Conservation (phyloP, 2,888 invertebrate genomes). For the Eremobia ochroleuca region DNA sequence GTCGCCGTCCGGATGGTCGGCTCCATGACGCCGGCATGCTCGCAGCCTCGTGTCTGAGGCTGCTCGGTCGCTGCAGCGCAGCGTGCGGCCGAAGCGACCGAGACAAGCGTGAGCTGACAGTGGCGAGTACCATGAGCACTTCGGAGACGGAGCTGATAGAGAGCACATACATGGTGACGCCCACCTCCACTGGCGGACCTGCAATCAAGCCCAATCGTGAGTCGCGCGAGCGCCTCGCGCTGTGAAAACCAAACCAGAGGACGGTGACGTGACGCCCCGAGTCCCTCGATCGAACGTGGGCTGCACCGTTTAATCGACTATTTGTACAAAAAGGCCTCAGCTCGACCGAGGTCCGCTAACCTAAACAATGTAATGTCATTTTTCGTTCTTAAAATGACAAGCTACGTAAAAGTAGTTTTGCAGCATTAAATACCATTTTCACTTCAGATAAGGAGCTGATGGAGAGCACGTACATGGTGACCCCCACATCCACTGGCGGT, state of each 20-base stretch:
- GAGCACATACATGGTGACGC: constrained; percentile 99
- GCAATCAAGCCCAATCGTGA: constrained; percentile 92
- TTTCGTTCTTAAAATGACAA: constrained; percentile 73
- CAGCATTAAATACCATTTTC: constrained; percentile 93
- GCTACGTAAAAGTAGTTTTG: constrained; percentile 81
- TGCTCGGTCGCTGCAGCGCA: constrained; percentile 88
- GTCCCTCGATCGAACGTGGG: constrained; percentile 76
- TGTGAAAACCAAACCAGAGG: constrained; percentile 88
- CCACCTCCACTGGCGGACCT: constrained; percentile 99
- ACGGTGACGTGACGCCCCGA: constrained; percentile 75
- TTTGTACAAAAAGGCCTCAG: constrained; percentile 56
- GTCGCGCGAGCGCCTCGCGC: constrained; percentile 82
- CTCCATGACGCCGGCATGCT: constrained; percentile 83
- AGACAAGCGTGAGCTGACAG: constrained; percentile 89
- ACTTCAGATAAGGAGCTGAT: constrained; percentile 96
- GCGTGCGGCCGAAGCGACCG: constrained; percentile 82
- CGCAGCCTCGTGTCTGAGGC: constrained; percentile 91
- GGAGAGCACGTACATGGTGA: constrained; percentile 95
- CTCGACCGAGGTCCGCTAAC: constrained; percentile 78
- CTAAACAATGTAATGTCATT: constrained; percentile 69
- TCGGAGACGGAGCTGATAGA: constrained; percentile 99
- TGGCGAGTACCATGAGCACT: constrained; percentile 98
- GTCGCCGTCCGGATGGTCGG: constrained; percentile 73
- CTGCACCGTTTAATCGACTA: constrained; percentile 32
- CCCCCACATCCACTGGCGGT: constrained; percentile 95